A percentile compares a stretch with the other conserved stretches of the same genome.
Conservation (phyloP, 2,888 invertebrate species). For the Caenorhabditis sp. region DNA sequence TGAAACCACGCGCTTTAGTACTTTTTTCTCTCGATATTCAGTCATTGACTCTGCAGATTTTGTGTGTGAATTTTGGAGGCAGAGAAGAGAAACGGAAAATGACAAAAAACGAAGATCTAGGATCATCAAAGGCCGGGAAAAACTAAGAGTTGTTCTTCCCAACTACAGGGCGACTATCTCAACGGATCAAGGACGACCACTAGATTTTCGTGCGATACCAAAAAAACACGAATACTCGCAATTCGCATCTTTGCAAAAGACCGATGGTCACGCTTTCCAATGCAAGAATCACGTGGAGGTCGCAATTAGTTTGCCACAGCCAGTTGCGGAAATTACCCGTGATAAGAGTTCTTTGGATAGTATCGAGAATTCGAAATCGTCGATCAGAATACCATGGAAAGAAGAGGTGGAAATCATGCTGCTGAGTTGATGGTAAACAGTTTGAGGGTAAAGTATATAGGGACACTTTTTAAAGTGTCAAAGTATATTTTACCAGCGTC, state of each 20-base stretch:
- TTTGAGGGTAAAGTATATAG: neutral
- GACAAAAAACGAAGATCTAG: neutral
- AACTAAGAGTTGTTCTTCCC: constrained; percentile 20
- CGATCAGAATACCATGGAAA: constrained; percentile 17
- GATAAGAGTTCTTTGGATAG: constrained; percentile 42
- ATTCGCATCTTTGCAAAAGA: constrained; percentile 40
- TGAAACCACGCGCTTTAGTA: constrained; percentile 21
- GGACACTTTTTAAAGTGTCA: neutral
- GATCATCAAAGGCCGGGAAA: neutral
- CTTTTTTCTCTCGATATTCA: constrained; percentile 17
- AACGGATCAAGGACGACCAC: constrained; percentile 53
- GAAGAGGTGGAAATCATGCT: neutral
- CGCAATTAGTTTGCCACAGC: constrained; percentile 32
- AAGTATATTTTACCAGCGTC: neutral
- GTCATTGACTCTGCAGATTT: constrained; percentile 20
- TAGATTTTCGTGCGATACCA: constrained; percentile 26
- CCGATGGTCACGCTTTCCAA: constrained; percentile 58
- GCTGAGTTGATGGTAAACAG: neutral
- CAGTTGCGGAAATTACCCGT: constrained; percentile 22
- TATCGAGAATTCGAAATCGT: constrained; percentile 14
- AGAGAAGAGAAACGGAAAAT: neutral
- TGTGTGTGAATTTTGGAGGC: constrained; percentile 17
- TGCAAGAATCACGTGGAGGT: constrained; percentile 53
- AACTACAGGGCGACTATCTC: constrained; percentile 42
- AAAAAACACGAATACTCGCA: constrained; percentile 28